Evolutionary conservation across 2,888 invertebrate species (phyloP).

Genomic region (Glaucopsyche alexis): DNA sequence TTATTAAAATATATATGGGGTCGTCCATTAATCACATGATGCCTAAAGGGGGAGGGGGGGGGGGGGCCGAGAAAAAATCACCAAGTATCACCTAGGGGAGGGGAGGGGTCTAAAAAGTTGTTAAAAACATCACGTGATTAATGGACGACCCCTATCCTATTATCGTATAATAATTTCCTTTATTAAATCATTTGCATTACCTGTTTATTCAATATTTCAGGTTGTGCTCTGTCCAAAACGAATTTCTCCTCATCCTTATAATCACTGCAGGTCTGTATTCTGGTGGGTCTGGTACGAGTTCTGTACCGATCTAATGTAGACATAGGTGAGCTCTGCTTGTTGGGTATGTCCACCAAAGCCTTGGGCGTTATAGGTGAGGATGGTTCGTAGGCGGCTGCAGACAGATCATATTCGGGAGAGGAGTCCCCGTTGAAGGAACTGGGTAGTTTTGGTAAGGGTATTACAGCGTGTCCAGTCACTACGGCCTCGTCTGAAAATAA

Average conservation of each 20-base stretch:
- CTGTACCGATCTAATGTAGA: slow-evolving; percentile 73
- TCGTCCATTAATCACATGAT: too few relatives aligned
- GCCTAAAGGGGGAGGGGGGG: too few relatives aligned
- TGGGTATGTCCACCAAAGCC: slow-evolving; percentile 48
- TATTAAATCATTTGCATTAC: slow-evolving; percentile 43
- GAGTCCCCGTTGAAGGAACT: slow-evolving; percentile 70
- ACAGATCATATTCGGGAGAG: slow-evolving; percentile 62
- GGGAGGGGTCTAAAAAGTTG: too few relatives aligned
- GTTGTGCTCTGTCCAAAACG: slow-evolving; percentile 83
- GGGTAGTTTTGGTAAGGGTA: slow-evolving; percentile 82
- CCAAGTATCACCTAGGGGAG: too few relatives aligned
- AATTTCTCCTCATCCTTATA: slow-evolving; percentile 83
- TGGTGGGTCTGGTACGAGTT: slow-evolving; percentile 62
- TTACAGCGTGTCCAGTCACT: slow-evolving; percentile 82
- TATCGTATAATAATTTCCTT: background rate
- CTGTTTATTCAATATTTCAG: slow-evolving; percentile 78
- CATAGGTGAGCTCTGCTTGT: slow-evolving; percentile 62
- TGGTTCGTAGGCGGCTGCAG: slow-evolving; percentile 57
- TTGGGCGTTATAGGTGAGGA: slow-evolving; percentile 64
- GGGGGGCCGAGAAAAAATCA: too few relatives aligned
- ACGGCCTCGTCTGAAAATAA: slow-evolving; percentile 78
- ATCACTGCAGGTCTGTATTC: slow-evolving; percentile 61
- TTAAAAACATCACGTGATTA: too few relatives aligned
- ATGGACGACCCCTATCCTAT: too few relatives aligned
- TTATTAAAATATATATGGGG: too few relatives aligned